A percentile compares a stretch with the other conserved stretches of the same genome.
phyloP scores from a whole-genome alignment of 2,113 vertebrate genomes.

The Ciconia stormi region DNA sequence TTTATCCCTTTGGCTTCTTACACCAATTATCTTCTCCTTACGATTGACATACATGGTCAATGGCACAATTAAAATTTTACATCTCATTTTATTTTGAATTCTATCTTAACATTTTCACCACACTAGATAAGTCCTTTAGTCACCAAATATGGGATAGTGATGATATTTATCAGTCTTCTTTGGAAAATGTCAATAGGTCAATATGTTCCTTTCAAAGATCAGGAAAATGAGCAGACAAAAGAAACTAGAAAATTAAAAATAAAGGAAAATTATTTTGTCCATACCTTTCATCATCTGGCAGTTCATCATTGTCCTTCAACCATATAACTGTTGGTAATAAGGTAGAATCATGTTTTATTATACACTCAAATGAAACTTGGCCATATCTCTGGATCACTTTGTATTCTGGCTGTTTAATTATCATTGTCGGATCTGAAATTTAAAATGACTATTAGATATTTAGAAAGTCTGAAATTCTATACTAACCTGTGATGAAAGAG shows the following conservation, averaged over 20 bases:
- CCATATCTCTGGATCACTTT: conserved; percentile 83
- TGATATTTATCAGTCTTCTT: background rate
- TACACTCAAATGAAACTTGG: conserved; percentile 89
- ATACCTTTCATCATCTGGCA: conserved; percentile 90
- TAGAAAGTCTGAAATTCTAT: background rate
- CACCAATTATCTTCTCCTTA: background rate
- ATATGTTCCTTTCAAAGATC: background rate
- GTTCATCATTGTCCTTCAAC: conserved; percentile 86
- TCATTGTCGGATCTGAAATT: conserved; percentile 90
- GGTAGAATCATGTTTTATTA: conserved; percentile 88
- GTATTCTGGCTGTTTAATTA: conserved; percentile 89
- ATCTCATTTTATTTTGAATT: background rate
- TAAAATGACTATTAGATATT: conserved; percentile 52
- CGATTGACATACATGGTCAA: background rate
- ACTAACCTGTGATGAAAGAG: background rate
- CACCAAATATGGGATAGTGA: background rate
- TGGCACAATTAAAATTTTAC: background rate
- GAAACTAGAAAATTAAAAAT: background rate
- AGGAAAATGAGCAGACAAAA: background rate
- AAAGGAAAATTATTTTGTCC: background rate
- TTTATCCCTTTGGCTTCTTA: background rate
- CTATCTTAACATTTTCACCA: background rate
- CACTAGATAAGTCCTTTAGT: background rate
- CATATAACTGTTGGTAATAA: conserved; percentile 83
- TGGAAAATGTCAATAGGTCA: background rate